Percentiles rank a stretch among this genome's conserved stretches.
Evolutionary conservation across 1,140 invertebrate genomes (phyloP).

Genomic region (Lucilia sericata): DNA sequence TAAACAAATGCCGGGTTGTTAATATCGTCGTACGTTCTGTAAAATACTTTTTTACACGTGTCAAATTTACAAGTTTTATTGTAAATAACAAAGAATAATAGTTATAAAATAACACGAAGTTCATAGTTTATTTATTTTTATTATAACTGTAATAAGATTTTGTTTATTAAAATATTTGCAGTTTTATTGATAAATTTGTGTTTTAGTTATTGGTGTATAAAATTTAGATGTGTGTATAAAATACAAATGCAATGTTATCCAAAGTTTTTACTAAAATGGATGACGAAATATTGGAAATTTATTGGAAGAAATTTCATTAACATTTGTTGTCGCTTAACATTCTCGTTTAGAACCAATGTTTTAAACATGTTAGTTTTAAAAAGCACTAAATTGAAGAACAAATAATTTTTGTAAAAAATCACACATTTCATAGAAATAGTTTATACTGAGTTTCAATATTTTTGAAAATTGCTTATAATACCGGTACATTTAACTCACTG

Average conservation of each 20-base stretch:
- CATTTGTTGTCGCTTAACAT: neutral
- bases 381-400: too few species aligned
- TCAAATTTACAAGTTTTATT: neutral
- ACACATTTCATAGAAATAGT: too few species aligned
- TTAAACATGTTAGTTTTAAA: too few species aligned
- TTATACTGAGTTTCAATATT: too few species aligned
- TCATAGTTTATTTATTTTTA: neutral
- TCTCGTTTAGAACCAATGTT: too few species aligned
- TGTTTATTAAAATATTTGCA: neutral
- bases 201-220: neutral
- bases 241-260: neutral
- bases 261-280: neutral
- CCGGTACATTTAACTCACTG: too few species aligned
- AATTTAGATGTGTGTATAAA: neutral
- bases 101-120: neutral
- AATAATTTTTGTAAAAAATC: too few species aligned
- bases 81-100: neutral
- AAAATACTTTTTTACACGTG: neutral
- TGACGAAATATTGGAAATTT: constrained; percentile 50
- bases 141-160: neutral
- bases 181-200: neutral
- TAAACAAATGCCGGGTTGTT: neutral
- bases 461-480: too few species aligned
- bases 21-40: neutral
- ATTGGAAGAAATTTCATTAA: neutral